Percentiles rank a stretch among this genome's conserved stretches.
These are phyloP conservation scores for Semnornis frantzii DNA, from an alignment of 2,113 vertebrate species.

Conservation along the genomic window DNA sequence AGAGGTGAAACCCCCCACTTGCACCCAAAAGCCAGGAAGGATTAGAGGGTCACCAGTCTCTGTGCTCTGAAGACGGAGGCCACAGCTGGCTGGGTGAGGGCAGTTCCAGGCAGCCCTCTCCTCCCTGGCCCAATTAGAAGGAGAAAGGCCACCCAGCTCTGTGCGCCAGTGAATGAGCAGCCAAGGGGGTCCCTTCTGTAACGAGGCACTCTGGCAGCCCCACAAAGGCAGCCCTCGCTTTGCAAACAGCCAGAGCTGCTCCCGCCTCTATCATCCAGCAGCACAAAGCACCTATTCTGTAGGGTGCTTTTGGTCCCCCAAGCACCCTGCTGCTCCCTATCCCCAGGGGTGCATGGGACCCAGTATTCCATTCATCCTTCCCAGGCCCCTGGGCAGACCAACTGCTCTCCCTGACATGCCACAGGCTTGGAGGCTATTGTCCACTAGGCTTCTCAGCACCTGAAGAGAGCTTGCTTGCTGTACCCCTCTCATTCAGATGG, in stretches of 20 bases:
- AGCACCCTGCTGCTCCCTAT: rapidly evolving
- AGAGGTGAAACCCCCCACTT: neutral
- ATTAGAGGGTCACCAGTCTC: neutral
- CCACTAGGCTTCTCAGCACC: rapidly evolving
- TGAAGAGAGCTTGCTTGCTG: neutral
- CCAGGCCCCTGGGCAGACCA: neutral
- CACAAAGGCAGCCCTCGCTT: neutral
- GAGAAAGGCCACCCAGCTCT: neutral
- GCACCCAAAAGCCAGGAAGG: neutral
- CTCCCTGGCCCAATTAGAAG: neutral
- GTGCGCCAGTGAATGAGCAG: neutral
- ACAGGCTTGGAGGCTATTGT: neutral
- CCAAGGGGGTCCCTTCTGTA: neutral
- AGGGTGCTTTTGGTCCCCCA: rapidly evolving
- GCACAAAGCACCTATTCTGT: neutral
- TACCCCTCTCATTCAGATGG: neutral
- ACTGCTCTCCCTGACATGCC: neutral
- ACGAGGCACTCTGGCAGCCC: neutral
- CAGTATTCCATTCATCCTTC: neutral
- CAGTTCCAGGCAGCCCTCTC: neutral
- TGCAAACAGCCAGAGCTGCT: neutral
- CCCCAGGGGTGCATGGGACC: rapidly evolving
- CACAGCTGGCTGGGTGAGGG: neutral
- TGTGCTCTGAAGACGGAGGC: rapidly evolving
- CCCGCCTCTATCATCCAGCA: rapidly evolving